Evolutionary conservation across 2,113 vertebrate species (phyloP), one percentile per base, ranked within the genome.

Genomic region (Peromyscus leucopus): DNA sequence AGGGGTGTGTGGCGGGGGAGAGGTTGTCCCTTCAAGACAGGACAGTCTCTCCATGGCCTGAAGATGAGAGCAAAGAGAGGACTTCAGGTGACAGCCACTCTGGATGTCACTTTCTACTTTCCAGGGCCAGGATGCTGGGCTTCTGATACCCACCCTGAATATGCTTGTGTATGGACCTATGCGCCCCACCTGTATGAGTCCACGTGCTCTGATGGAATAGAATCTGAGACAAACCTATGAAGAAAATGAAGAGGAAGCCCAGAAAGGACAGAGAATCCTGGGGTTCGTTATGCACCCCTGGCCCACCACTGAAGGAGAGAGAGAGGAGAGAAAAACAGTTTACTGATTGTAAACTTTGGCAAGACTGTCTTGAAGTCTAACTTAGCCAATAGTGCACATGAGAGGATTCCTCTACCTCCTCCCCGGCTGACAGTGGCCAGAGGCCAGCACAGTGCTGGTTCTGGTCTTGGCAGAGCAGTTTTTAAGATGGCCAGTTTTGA

Each of bases 351-450:
- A 87, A 36, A 1, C 3, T 9, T 28, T 48, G 10, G 31, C 69
- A 74, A 39, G 55, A 5, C 91, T 26, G 12, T 55, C 57, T 65
- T 11, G 10, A 36, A 42, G 51, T 87, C 42, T 51, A 51, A 51
- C 48, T 72, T 55, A 79, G 39, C 48, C 48, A 16, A 3, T 24
- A 72, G 17, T 26, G 10, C 39, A 8, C 0, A 0, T 10, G 28
- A 46, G 17, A 46, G 59, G 39, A 24, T 4, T 17, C 39, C 48
- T 0, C 0, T 19, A 3, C 55, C 26, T 61, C 36, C 48, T 51
- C 71, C 46, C 9, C 22, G 74, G 24, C 76, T 79, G 26, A 21
- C 61, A 22, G 80, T 36, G 36, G 7, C 51, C 59, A 4, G 36
- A 59, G 22, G 12, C 61, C 0, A 61, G 88, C 16, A 10, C 76